A percentile compares a stretch with the other conserved stretches of the same genome.
Evolutionary conservation across 64 coral and sea anemone genomes (phyloP).

Genomic region (Pocillopora damicornis): DNA sequence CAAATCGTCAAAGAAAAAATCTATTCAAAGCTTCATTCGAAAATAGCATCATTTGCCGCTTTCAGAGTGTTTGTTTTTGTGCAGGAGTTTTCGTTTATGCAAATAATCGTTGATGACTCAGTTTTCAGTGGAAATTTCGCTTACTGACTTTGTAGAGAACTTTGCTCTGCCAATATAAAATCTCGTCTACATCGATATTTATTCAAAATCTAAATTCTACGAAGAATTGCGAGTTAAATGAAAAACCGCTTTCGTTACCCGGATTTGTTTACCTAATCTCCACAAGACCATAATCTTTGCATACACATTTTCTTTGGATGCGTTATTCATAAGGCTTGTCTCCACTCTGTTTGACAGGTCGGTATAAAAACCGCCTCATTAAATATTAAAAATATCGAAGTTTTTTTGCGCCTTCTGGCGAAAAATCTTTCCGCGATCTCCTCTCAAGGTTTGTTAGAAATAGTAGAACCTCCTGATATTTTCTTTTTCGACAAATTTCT

Average conservation of each 20-base stretch:
- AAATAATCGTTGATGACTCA: neutral
- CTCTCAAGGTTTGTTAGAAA: neutral
- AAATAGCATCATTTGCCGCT: neutral
- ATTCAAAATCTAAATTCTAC: neutral
- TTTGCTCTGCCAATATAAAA: neutral
- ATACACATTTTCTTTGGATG: neutral
- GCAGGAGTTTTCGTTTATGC: neutral
- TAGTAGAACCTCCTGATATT: neutral
- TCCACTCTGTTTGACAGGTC: slow-evolving; percentile 20
- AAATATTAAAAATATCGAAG: slow-evolving; percentile 32
- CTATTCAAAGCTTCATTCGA: neutral
- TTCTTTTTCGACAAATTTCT: neutral
- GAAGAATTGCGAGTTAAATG: neutral
- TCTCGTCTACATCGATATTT: neutral
- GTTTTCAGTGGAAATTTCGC: neutral
- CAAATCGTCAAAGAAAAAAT: neutral
- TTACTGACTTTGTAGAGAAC: neutral
- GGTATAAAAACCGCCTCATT: slow-evolving; percentile 11
- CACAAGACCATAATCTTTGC: neutral
- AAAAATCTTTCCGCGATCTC: neutral
- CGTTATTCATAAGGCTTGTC: neutral
- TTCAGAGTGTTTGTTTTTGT: neutral
- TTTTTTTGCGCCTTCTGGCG: slow-evolving; percentile 12
- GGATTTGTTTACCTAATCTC: slow-evolving; percentile 4
- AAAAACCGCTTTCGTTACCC: neutral